Conservation (phyloP, 2,888 invertebrate species). For the Agrochola lychnidis region DNA sequence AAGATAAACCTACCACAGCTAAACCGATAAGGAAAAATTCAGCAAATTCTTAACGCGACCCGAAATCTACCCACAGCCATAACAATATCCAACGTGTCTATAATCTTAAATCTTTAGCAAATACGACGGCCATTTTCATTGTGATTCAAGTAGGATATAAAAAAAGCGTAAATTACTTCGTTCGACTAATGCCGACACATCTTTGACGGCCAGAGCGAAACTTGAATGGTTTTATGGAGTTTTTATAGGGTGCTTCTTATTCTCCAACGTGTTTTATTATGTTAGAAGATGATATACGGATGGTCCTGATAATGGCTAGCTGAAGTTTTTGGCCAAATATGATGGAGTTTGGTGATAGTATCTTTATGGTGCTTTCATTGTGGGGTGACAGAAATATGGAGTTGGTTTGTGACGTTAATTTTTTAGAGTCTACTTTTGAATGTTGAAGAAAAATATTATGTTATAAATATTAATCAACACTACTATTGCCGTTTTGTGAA, state of each 20-base stretch:
- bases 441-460: background rate
- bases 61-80: conserved; percentile 33
- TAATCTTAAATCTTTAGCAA: conserved; percentile 70
- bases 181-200: conserved; percentile 79
- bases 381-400: conserved; percentile 22
- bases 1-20: conserved; percentile 17
- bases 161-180: conserved; percentile 82
- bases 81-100: conserved; percentile 57
- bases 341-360: conserved; percentile 23
- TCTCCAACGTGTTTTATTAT: conserved; percentile 66
- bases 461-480: background rate
- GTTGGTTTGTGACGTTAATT: background rate
- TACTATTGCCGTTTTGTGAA: background rate
- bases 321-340: conserved; percentile 45
- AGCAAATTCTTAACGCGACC: conserved; percentile 43
- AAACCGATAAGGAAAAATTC: conserved; percentile 29
- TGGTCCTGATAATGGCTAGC: conserved; percentile 50
- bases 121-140: conserved; percentile 71
- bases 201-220: conserved; percentile 70
- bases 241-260: conserved; percentile 74
- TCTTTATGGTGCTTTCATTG: conserved; percentile 40
- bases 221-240: conserved; percentile 74
- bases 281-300: conserved; percentile 63
- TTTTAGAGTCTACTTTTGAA: background rate
- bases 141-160: conserved; percentile 84